A percentile compares a stretch with the other conserved stretches of the same genome.
phyloP scores from a whole-genome alignment of 2,797 vertebrate species.

The Odontamblyopus lacepedii region DNA sequence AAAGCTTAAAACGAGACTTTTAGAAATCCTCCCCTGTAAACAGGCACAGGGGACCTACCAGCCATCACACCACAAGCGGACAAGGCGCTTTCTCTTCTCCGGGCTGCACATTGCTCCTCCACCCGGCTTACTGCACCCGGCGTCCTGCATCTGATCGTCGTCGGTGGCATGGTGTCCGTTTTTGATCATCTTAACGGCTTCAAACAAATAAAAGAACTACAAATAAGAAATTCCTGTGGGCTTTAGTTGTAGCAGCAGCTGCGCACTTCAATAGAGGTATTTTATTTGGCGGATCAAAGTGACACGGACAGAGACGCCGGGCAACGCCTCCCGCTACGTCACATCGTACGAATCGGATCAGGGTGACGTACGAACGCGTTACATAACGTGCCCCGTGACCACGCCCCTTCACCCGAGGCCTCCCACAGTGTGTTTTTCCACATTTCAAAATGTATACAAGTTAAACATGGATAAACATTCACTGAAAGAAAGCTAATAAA shows the following conservation, averaged over 20 bases:
- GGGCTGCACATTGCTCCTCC: slow-evolving; percentile 43
- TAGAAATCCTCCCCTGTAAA: not conserved
- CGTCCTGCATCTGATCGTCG: slow-evolving; percentile 26
- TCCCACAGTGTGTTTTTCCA: not conserved
- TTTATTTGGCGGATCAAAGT: not conserved
- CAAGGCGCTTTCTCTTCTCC: slow-evolving; percentile 73
- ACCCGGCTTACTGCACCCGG: slow-evolving; percentile 31
- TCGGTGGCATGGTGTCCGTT: slow-evolving; percentile 73
- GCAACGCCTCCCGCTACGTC: slow-evolving; percentile 67
- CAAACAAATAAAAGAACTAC: fast-evolving
- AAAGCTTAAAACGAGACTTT: fast-evolving
- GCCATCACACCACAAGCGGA: slow-evolving; percentile 93
- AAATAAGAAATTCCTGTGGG: not conserved
- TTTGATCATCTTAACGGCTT: slow-evolving; percentile 69
- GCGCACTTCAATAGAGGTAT: not conserved
- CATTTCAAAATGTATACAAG: not conserved
- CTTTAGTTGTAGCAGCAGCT: not conserved
- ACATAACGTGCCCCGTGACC: slow-evolving; percentile 20
- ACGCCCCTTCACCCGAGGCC: not conserved
- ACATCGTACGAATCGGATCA: slow-evolving; percentile 37
- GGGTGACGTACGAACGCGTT: slow-evolving; percentile 22
- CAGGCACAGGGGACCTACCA: slow-evolving; percentile 78
- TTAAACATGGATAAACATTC: not conserved
- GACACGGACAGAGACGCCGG: slow-evolving; percentile 9
- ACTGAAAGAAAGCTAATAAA: not conserved